Evolutionary conservation across 2,113 vertebrate species (phyloP).

Genomic region (Atrichornis clamosus): DNA sequence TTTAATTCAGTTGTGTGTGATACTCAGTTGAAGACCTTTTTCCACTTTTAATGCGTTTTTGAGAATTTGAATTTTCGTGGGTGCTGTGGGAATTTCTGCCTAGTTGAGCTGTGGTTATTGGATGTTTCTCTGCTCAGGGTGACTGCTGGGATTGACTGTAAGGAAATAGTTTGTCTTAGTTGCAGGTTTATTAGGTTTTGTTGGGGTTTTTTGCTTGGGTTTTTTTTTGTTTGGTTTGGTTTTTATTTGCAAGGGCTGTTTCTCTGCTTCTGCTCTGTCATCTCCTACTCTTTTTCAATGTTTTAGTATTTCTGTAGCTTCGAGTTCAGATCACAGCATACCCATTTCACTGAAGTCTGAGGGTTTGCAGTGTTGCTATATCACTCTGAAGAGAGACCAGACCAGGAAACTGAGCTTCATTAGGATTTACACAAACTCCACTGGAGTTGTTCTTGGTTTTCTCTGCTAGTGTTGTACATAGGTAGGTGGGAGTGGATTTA

Average conservation of each 20-base stretch:
- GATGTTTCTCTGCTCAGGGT: not conserved
- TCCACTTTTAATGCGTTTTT: accelerated
- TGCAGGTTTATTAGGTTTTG: not conserved
- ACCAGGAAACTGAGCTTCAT: not conserved
- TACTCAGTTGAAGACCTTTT: accelerated
- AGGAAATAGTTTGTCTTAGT: not conserved
- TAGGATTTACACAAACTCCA: not conserved
- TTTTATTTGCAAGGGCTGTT: not conserved
- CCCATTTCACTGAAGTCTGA: not conserved
- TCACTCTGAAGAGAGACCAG: not conserved
- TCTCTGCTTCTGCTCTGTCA: not conserved
- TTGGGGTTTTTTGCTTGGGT: not conserved
- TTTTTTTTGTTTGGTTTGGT: not conserved
- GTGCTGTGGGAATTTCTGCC: not conserved
- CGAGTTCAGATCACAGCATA: not conserved
- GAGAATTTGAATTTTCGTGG: not conserved
- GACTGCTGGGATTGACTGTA: not conserved
- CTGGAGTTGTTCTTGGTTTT: not conserved
- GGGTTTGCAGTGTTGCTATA: not conserved
- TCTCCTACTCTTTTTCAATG: too few relatives aligned
- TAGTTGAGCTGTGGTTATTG: not conserved
- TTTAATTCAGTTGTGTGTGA: not conserved
- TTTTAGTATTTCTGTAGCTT: not conserved
- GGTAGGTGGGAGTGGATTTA: not conserved
- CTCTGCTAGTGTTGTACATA: accelerated